These are phyloP conservation scores for Latrodectus hesperus DNA, from an alignment of 2,888 invertebrate species.

Conservation along the genomic window DNA sequence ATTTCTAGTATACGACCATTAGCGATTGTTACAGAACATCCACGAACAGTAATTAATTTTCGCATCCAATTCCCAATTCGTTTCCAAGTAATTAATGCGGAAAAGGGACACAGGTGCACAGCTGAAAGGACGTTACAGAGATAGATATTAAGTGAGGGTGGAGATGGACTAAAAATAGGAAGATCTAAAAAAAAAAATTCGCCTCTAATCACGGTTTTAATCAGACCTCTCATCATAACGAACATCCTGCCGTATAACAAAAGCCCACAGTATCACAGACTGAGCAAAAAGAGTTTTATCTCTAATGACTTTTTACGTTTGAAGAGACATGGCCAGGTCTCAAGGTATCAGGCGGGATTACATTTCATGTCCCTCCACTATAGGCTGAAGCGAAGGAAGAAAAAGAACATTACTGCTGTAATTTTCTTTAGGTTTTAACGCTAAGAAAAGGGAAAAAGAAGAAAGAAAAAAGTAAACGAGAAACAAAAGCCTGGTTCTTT, in stretches of 20 bases:
- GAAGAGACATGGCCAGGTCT: conserved; percentile 6
- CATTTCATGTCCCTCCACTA: not conserved
- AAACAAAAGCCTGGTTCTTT: conserved; percentile 28
- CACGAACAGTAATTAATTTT: not conserved
- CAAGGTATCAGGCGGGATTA: conserved; percentile 50
- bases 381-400: not conserved
- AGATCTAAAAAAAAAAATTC: not conserved
- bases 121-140: not conserved
- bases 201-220: conserved; percentile 50
- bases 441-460: conserved; percentile 3
- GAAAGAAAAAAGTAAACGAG: conserved; percentile 2
- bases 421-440: conserved; percentile 20
- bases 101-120: not conserved
- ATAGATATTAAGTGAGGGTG: not conserved
- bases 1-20: not conserved
- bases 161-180: not conserved
- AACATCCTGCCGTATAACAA: conserved; percentile 11
- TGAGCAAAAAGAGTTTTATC: conserved; percentile 13
- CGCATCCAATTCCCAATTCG: not conserved
- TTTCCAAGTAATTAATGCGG: not conserved
- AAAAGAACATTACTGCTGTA: conserved; percentile 12
- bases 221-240: conserved; percentile 35
- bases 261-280: not conserved
- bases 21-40: not conserved
- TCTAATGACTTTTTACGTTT: conserved; percentile 54